These are phyloP conservation scores for Stratiomys singularior DNA, from an alignment of 2,888 invertebrate species.

Conservation along the genomic window DNA sequence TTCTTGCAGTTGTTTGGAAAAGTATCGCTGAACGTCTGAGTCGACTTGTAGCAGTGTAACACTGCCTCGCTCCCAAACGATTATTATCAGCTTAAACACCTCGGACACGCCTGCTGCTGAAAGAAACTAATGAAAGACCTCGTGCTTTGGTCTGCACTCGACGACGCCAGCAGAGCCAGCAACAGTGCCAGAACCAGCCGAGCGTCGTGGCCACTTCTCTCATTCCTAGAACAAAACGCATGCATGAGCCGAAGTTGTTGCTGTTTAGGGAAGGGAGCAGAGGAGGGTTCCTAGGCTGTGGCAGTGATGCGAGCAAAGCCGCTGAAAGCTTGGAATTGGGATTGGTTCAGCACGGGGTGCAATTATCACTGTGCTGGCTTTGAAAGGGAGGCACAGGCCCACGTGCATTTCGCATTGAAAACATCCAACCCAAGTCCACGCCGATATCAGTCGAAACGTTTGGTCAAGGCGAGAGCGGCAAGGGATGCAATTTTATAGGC, in stretches of 20 bases:
- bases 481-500: not conserved
- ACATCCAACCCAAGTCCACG: constrained; percentile 8
- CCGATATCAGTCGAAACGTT: not conserved
- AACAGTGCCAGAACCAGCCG: not conserved
- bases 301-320: not conserved
- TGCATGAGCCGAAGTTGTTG: too few relatives aligned
- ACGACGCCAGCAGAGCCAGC: not conserved
- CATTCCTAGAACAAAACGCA: not conserved
- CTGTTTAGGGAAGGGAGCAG: not conserved
- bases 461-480: not conserved
- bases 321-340: constrained; percentile 41
- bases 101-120: constrained; percentile 50
- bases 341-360: constrained; percentile 46
- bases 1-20: too few relatives aligned
- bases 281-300: constrained; percentile 8
- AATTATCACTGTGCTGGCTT: constrained; percentile 40
- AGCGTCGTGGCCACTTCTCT: not conserved
- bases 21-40: too few relatives aligned
- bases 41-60: constrained; percentile 42
- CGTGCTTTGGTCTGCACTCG: constrained; percentile 24
- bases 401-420: not conserved
- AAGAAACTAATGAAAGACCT: constrained; percentile 44
- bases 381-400: constrained; percentile 2
- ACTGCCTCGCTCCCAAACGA: constrained; percentile 2
- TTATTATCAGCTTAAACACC: constrained; percentile 37